phyloP scores from a whole-genome alignment of 2,797 vertebrate genomes.

The Myotis daubentonii region DNA sequence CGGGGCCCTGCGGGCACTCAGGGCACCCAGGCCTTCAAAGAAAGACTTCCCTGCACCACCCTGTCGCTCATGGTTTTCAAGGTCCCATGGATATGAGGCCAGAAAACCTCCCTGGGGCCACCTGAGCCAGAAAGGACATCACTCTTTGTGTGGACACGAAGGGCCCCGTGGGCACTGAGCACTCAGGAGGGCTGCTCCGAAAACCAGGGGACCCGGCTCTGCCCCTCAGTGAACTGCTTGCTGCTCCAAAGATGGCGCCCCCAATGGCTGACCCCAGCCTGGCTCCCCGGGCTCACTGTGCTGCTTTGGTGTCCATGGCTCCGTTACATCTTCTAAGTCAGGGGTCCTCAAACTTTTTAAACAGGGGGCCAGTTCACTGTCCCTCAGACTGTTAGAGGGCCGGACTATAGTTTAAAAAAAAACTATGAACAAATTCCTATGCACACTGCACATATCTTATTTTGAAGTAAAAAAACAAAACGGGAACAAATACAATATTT shows the following conservation, averaged over 20 bases:
- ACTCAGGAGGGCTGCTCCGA: neutral
- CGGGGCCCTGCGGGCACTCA: too few relatives aligned
- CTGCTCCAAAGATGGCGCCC: neutral
- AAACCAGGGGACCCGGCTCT: neutral
- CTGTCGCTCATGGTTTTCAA: neutral
- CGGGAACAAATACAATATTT: too few relatives aligned
- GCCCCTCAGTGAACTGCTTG: neutral
- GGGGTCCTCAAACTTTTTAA: too few relatives aligned
- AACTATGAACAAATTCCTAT: too few relatives aligned
- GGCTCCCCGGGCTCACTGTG: neutral
- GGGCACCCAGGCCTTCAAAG: neutral
- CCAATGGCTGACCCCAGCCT: neutral
- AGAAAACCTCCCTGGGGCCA: neutral
- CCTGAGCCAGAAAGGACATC: neutral
- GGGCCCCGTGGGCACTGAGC: accelerated
- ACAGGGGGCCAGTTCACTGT: too few relatives aligned
- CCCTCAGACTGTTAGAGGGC: too few relatives aligned
- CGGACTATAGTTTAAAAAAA: too few relatives aligned
- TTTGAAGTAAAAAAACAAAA: too few relatives aligned
- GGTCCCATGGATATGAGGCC: neutral
- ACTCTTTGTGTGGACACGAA: neutral
- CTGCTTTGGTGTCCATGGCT: neutral
- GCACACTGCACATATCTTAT: too few relatives aligned
- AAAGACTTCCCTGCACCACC: neutral
- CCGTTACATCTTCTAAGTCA: accelerated